A percentile compares a stretch with the other conserved stretches of the same genome.
These are phyloP conservation scores for Todiramphus saurophagus DNA, from an alignment of 2,113 vertebrate species.

Conservation along the genomic window DNA sequence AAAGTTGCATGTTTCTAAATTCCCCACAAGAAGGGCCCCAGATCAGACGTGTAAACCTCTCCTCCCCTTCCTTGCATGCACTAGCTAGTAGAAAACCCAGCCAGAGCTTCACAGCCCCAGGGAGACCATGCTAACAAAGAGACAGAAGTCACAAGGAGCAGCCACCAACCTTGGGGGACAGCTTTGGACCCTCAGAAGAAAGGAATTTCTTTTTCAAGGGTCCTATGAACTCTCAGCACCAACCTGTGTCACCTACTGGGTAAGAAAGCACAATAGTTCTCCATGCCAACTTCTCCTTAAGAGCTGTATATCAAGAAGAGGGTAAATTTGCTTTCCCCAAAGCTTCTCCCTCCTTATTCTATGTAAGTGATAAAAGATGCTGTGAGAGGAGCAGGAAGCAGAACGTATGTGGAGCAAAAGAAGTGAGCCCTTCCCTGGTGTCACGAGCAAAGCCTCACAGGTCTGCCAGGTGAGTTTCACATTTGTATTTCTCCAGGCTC, in stretches of 20 bases:
- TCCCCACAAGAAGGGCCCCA: neutral
- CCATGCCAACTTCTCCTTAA: neutral
- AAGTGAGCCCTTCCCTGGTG: neutral
- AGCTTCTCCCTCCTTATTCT: neutral
- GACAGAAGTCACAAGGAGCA: neutral
- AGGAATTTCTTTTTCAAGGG: neutral
- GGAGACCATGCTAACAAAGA: neutral
- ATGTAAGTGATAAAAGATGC: neutral
- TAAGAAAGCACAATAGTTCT: neutral
- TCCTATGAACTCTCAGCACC: neutral
- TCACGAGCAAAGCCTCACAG: rapidly evolving
- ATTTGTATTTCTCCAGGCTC: neutral
- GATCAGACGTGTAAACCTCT: neutral
- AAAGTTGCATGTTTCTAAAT: neutral
- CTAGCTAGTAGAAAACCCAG: neutral
- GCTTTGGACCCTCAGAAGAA: neutral
- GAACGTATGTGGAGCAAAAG: neutral
- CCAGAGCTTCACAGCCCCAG: neutral
- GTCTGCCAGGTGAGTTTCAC: neutral
- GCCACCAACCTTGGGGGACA: neutral
- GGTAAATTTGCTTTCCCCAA: neutral
- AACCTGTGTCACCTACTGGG: neutral
- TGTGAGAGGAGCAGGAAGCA: neutral
- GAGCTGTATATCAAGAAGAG: neutral
- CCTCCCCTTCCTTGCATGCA: neutral